Base-by-base conservation (phyloP, 2,797 vertebrate genomes). In the Trematomus bernacchii region DNA sequence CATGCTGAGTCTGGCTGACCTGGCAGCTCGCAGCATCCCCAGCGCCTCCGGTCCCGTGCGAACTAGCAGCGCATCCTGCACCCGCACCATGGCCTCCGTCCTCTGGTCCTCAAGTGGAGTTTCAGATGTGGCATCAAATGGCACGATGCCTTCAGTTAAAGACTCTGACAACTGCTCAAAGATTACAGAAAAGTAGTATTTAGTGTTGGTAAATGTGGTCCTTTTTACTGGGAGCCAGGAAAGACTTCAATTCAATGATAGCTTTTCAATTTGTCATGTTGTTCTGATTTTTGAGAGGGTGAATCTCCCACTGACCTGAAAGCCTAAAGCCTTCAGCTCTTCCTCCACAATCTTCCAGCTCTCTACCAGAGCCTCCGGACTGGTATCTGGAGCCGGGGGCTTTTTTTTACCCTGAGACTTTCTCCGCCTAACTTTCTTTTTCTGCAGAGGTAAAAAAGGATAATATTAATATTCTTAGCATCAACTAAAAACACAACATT, bases 91-190 rank as follows among this genome's bases (percentile, higher is more conserved):
- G 47, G 96, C 97, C 81, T 97, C 96, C 0, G 94, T 88, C 0
- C 95, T 92, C 87, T 99, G 98, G 66, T 99, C 97, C 83, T 97
- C 97, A 23, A 97, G 90, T 0, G 97, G 97, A 8, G 94, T 95
- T 82, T 98, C 97, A 16, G 96, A 98, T 1, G 97, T 84, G 0
- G 97, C 97, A 0, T 99, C 97, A 27, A 99, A 99, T 3, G 98
- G 98, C 60, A 98, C 92, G 14, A 93, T 9, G 1, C 73, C 74
- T 76, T 94, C 92, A 0, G 71, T 88, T 85, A 95, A 52, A 57
- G 92, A 82, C 27, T 79, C 89, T 0, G 95, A 93, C 75, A 96
- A 47, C 95, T 96, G 85, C 21, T 85, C 48, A 54, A 9, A 76
- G 18, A 79, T 15, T 42, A 16, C 46, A 71, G 11, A 57, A 5